These are phyloP conservation scores for Coregonus sp. DNA, from an alignment of 2,797 vertebrate genomes.

Conservation along the genomic window DNA sequence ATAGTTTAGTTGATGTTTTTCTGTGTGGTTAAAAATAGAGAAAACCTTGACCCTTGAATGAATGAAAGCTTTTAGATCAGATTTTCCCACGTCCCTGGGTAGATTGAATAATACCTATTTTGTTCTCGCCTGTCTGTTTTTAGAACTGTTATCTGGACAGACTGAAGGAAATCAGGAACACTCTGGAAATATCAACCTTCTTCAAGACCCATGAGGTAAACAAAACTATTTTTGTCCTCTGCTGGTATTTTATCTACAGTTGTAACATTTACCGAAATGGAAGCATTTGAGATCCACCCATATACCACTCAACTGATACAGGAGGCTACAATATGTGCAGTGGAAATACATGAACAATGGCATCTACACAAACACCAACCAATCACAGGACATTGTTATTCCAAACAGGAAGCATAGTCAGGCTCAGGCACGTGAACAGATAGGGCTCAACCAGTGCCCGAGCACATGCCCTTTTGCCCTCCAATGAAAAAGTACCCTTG, in stretches of 20 bases:
- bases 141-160: slow-evolving; percentile 87
- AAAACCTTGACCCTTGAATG: not conserved
- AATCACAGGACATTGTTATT: slow-evolving; percentile 8
- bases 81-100: not conserved
- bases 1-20: no score
- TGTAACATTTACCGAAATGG: not conserved
- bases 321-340: not conserved
- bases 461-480: no score
- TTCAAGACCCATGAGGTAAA: slow-evolving; percentile 83
- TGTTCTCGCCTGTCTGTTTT: slow-evolving; percentile 29
- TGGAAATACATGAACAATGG: slow-evolving; percentile 1
- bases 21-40: no score
- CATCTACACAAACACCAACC: not conserved
- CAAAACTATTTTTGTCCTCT: not conserved
- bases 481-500: no score
- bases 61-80: not conserved
- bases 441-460: not conserved
- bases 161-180: slow-evolving; percentile 84
- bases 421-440: slow-evolving; percentile 12
- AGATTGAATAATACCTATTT: not conserved
- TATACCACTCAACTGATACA: not conserved
- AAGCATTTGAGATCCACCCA: not conserved
- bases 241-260: no score
- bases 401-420: slow-evolving; percentile 56
- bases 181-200: slow-evolving; percentile 88